Percentiles rank a stretch among this genome's conserved stretches.
phyloP scores from a whole-genome alignment of 2,113 vertebrate genomes.

The Takifugu bimaculatus region DNA sequence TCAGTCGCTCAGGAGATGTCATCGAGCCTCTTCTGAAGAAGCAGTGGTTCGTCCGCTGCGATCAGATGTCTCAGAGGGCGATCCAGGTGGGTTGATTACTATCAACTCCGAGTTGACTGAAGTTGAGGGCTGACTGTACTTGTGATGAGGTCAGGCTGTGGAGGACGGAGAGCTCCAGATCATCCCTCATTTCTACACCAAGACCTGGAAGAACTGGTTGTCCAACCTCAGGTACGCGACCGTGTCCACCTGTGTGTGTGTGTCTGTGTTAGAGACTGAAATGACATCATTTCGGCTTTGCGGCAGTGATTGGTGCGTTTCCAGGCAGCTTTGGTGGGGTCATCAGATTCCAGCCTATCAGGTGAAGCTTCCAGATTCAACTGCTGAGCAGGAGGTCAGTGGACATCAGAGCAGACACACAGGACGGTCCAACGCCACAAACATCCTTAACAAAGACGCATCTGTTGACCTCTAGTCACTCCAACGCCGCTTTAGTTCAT shows the following conservation, averaged over 20 bases:
- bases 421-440: conserved; percentile 10
- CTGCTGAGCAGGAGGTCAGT: conserved; percentile 44
- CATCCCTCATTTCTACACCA: conserved; percentile 77
- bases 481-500: too few relatives aligned
- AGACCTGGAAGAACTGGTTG: conserved; percentile 86
- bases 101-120: too few relatives aligned
- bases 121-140: neutral
- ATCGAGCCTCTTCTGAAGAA: conserved; percentile 85
- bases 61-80: conserved; percentile 76
- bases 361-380: conserved; percentile 52
- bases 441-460: too few relatives aligned
- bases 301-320: conserved; percentile 81
- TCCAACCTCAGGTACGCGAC: conserved; percentile 75
- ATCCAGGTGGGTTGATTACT: conserved; percentile 65
- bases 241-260: neutral
- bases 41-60: conserved; percentile 87
- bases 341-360: conserved; percentile 80
- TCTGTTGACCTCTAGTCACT: too few relatives aligned
- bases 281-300: conserved; percentile 15
- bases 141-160: conserved; percentile 70
- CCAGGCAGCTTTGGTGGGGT: conserved; percentile 83
- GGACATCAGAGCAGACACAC: neutral
- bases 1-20: conserved; percentile 86
- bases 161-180: conserved; percentile 75
- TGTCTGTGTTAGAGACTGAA: neutral